Base-by-base conservation (phyloP, 2,113 vertebrate species). In the Brachyistius frenatus region DNA sequence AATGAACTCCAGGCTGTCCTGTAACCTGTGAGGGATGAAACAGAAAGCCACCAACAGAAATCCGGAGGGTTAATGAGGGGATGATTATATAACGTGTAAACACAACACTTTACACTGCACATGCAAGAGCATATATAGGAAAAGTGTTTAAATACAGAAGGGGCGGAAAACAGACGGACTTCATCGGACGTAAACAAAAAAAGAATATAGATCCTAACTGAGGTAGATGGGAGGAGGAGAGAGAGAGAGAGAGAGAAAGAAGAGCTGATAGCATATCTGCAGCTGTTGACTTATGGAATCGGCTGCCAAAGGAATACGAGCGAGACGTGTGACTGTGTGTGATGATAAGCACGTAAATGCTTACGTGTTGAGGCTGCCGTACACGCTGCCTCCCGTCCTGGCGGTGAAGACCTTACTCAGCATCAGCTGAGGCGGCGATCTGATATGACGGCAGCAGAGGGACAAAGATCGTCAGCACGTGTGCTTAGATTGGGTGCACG, bases 401-500 rank as follows among this genome's bases (percentile, higher is more conserved):
- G 97, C 98, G 16, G 98, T 99, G 92, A 99, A 99, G 79, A 99
- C 97, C 93, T 99, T 99, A 94, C 98, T 99, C 69, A 99, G 96
- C 97, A 99, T 99, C 33, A 99, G 95, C 93, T 99, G 98, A 77
- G 98, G 96, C 60, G 98, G 98, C 1, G 97, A 98, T 82, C 98
- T 99, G 92, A 87, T 80, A 76, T 23, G 68, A 37, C 64, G 80
- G 84, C 37, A 89, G 54, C 50, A 68, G 36, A 78, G 55, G 81
- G 65, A 83, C 78, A 88, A 78, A 76, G 76, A 50, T 80, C 72
- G 81, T 83, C 37, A 54, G 47, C 32, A 54, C n/a, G 52, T 23
- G 15, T 62, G 35, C 23, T 78, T 10, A 50, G 14, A 50, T 64
- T n/a, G n/a, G n/a, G n/a, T n/a, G n/a, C n/a, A n/a, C 30, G 56